Percentiles rank a stretch among this genome's conserved stretches.
Conservation (phyloP, 37 sponge, comb jelly and placozoan genomes). For the Petrosia ficiformis region DNA sequence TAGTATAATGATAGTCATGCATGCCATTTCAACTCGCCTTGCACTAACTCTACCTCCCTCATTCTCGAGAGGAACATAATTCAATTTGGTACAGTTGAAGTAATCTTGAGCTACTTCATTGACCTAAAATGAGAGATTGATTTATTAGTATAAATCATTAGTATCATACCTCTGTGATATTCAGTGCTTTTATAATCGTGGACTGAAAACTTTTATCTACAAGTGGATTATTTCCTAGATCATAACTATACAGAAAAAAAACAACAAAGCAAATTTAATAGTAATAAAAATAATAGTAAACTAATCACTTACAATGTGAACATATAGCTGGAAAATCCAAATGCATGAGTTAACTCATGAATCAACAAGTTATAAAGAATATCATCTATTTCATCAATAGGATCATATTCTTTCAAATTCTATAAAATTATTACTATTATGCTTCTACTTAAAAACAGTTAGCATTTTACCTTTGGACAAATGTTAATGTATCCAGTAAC, state of each 20-base stretch:
- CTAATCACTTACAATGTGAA: slow-evolving; percentile 28
- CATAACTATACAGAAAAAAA: neutral
- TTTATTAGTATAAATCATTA: neutral
- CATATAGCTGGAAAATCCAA: slow-evolving; percentile 13
- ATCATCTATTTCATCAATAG: no score
- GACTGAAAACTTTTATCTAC: no score
- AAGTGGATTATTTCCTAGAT: no score
- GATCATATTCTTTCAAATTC: no score
- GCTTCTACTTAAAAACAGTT: no score
- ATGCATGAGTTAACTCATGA: slow-evolving; percentile 21
- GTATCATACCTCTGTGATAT: no score
- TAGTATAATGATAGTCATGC: no score
- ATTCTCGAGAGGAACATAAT: slow-evolving; percentile 4
- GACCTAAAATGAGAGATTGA: neutral
- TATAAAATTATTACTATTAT: no score
- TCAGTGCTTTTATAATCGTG: no score
- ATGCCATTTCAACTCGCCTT: neutral
- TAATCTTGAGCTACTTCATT: slow-evolving; percentile 10
- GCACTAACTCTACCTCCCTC: neutral
- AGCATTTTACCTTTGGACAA: neutral
- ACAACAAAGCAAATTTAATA: neutral
- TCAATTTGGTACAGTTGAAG: neutral
- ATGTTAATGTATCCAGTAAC: neutral
- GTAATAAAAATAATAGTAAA: no score
- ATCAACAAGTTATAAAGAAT: slow-evolving; percentile 21